Percentiles rank a stretch among this genome's conserved stretches.
These are phyloP conservation scores for Valencia hispanica DNA, from an alignment of 2,797 vertebrate genomes.

Conservation along the genomic window DNA sequence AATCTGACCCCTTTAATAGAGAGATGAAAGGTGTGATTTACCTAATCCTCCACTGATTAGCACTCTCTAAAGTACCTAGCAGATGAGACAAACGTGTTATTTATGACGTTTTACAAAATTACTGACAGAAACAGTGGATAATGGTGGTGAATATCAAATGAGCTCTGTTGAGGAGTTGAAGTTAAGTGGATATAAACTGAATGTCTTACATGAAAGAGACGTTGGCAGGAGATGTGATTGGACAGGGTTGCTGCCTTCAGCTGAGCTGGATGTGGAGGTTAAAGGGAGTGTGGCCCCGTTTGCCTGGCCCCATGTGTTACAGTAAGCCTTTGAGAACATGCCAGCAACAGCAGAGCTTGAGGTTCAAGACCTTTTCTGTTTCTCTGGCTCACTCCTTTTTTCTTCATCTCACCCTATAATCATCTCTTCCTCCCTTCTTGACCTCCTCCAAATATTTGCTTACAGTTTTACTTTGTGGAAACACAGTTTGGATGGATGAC, in stretches of 20 bases:
- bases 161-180: not conserved
- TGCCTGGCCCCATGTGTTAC: constrained; percentile 66
- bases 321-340: constrained; percentile 78
- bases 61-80: constrained; percentile 22
- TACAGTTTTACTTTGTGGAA: constrained; percentile 75
- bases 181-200: constrained; percentile 44
- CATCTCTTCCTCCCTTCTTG: constrained; percentile 59
- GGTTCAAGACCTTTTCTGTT: constrained; percentile 68
- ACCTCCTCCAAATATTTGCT: constrained; percentile 77
- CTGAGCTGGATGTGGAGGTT: constrained; percentile 56
- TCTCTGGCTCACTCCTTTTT: constrained; percentile 30
- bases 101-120: constrained; percentile 53
- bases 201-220: constrained; percentile 46
- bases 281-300: constrained; percentile 52
- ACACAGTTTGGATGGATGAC: constrained; percentile 59
- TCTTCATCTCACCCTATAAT: constrained; percentile 36
- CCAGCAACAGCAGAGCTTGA: constrained; percentile 75
- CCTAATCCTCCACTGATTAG: constrained; percentile 44
- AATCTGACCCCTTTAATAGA: constrained; percentile 19
- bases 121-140: constrained; percentile 25
- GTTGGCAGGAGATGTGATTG: constrained; percentile 34
- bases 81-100: constrained; percentile 36
- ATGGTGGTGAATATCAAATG: constrained; percentile 28
- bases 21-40: constrained; percentile 49
- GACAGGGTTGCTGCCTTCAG: constrained; percentile 41